A percentile compares a stretch with the other conserved stretches of the same genome.
These are phyloP conservation scores for Drosophila multiciliata DNA, from an alignment of 2,888 invertebrate genomes.

Conservation along the genomic window DNA sequence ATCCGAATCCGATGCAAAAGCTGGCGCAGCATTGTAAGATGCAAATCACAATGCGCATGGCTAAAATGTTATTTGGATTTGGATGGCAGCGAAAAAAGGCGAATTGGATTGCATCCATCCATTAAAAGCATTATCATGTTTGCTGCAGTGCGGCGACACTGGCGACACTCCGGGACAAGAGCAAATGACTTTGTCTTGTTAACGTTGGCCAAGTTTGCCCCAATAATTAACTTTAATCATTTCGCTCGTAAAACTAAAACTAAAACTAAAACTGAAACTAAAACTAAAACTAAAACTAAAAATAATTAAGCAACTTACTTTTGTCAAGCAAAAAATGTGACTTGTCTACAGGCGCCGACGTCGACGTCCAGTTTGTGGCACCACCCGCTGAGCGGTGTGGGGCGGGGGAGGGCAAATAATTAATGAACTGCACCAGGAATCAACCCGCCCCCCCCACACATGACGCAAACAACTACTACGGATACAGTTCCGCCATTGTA, in stretches of 20 bases:
- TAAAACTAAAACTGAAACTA: slow-evolving; percentile 59
- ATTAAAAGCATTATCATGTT: slow-evolving; percentile 76
- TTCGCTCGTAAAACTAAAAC: slow-evolving; percentile 45
- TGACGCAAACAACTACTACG: slow-evolving; percentile 63
- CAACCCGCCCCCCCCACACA: slow-evolving; percentile 38
- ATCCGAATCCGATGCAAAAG: slow-evolving; percentile 32
- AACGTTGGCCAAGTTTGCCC: slow-evolving; percentile 76
- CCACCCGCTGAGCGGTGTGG: slow-evolving; percentile 37
- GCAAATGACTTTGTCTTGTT: slow-evolving; percentile 75
- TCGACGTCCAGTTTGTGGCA: not conserved
- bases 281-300: slow-evolving; percentile 63
- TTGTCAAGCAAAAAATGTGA: slow-evolving; percentile 43
- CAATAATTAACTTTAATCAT: slow-evolving; percentile 72
- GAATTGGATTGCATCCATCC: slow-evolving; percentile 36
- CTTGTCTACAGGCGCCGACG: not conserved
- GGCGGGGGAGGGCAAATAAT: slow-evolving; percentile 57
- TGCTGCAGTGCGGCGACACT: slow-evolving; percentile 8
- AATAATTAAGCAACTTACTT: slow-evolving; percentile 72
- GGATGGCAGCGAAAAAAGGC: slow-evolving; percentile 31
- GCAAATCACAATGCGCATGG: slow-evolving; percentile 66
- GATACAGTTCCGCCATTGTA: slow-evolving; percentile 43
- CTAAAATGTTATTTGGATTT: slow-evolving; percentile 68
- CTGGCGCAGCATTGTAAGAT: slow-evolving; percentile 67
- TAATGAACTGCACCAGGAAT: slow-evolving; percentile 72
- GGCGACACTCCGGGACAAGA: not conserved